Evolutionary conservation across 2,113 vertebrate species (phyloP), one percentile per base, ranked within the genome.

Genomic region (Oxyura jamaicensis): DNA sequence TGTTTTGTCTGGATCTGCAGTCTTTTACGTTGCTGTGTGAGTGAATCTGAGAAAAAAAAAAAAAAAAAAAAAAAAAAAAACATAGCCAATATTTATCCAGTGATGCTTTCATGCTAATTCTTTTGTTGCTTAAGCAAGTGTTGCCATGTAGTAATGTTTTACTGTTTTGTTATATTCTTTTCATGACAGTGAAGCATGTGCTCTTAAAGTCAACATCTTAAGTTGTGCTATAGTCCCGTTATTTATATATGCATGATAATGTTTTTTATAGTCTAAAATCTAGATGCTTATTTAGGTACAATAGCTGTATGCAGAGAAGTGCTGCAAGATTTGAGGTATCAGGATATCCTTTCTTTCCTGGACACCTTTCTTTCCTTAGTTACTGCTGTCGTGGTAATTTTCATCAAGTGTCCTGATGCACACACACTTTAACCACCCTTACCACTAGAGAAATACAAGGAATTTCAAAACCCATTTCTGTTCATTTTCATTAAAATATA

Each of bases 31-130:
- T 95, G 13, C 63, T 72, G 41, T 86, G 63, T 91, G 88, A 20
- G 36, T 93, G 62, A 93, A 25, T 77, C 31, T 81, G 60, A 86
- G 74, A 82, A 86, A 73, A 95, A n/a, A n/a, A 82, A 86, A 73
- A 95, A 82, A 86, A 73, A 95, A 82, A 86, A 73, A 95, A 82
- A 86, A 73, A 95, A 82, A 86, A 73, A 95, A 95, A 91, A 74
- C 39, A 65, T 20, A 81, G 10, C 46, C 58, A 91, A 21, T 59
- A 65, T 90, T 95, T 97, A 68, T 65, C 46, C 55, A 63, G 39
- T 76, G 87, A 86, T 55, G 26, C 39, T 73, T 82, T 92, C 56
- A 72, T 83, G 33, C 48, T 93, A 83, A 71, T 79, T 91, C 75
- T 87, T 72, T 85, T 79, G 6, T 60, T 91, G 53, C 84, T 85